Conservation (phyloP, 2,888 invertebrate species). For the Epirrita christyi region DNA sequence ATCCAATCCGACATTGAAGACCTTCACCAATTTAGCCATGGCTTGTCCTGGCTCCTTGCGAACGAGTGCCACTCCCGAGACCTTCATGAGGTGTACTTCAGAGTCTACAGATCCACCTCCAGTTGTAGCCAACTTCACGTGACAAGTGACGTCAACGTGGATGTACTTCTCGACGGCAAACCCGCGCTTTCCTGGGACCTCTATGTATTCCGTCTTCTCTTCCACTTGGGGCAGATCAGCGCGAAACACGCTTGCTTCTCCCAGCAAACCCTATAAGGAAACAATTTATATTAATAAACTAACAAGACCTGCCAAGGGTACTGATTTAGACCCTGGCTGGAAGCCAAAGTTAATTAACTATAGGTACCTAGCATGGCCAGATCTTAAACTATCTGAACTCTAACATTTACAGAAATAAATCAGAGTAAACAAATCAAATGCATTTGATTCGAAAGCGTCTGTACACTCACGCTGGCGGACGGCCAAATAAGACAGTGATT, state of each 20-base stretch:
- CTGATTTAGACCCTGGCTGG: conserved; percentile 44
- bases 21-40: conserved; percentile 83
- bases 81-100: conserved; percentile 87
- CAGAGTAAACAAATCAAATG: conserved; percentile 49
- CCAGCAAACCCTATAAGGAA: conserved; percentile 77
- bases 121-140: conserved; percentile 85
- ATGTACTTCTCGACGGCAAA: conserved; percentile 86
- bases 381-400: conserved; percentile 46
- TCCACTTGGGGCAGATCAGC: conserved; percentile 88
- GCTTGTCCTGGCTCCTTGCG: conserved; percentile 85
- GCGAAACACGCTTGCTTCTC: conserved; percentile 88
- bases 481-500: conserved; percentile 40
- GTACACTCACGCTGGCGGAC: conserved; percentile 40
- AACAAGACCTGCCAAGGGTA: conserved; percentile 49
- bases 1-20: conserved; percentile 88
- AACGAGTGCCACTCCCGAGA: conserved; percentile 87
- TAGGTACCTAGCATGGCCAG: conserved; percentile 49
- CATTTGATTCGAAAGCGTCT: conserved; percentile 23
- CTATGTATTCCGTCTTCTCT: conserved; percentile 85
- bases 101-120: conserved; percentile 84
- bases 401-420: conserved; percentile 44
- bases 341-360: conserved; percentile 53
- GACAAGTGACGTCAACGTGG: conserved; percentile 88
- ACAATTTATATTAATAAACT: conserved; percentile 44
- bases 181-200: conserved; percentile 73